A percentile compares a stretch with the other conserved stretches of the same genome.
Evolutionary conservation across 1,140 invertebrate species (phyloP).

Genomic region (Holotrichia oblita): DNA sequence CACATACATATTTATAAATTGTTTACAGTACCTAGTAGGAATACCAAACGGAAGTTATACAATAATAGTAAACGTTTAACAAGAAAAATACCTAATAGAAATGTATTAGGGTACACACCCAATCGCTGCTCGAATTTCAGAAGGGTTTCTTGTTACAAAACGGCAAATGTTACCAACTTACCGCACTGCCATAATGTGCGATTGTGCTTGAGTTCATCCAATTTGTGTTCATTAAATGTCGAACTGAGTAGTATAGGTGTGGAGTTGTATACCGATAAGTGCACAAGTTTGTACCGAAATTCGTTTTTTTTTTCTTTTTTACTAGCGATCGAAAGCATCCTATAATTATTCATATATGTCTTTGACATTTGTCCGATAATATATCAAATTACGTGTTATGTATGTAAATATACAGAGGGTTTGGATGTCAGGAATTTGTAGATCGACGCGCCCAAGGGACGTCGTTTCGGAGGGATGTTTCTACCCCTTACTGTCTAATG

Average conservation of each 20-base stretch:
- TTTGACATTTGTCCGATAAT: slow-evolving; percentile 47
- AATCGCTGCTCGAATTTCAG: background rate
- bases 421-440: slow-evolving; percentile 34
- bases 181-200: background rate
- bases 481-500: slow-evolving; percentile 60
- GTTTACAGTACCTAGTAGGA: background rate
- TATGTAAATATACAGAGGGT: slow-evolving; percentile 58
- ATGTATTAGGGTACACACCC: background rate
- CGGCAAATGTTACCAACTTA: slow-evolving; percentile 30
- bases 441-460: slow-evolving; percentile 44
- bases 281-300: background rate
- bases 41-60: slow-evolving; percentile 9
- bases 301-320: background rate
- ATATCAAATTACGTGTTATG: slow-evolving; percentile 58
- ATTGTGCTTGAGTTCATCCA: slow-evolving; percentile 7
- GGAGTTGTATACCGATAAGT: background rate
- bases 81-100: slow-evolving; percentile 17
- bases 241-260: background rate
- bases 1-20: slow-evolving; percentile 17
- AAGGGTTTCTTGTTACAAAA: slow-evolving; percentile 27
- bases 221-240: slow-evolving; percentile 12
- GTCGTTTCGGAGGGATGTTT: slow-evolving; percentile 48
- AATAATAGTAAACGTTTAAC: slow-evolving; percentile 13
- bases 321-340: background rate
- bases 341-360: background rate